Percentiles rank a stretch among this genome's conserved stretches.
Conservation (phyloP, 2,113 vertebrate species). For the Silurus meridionalis region DNA sequence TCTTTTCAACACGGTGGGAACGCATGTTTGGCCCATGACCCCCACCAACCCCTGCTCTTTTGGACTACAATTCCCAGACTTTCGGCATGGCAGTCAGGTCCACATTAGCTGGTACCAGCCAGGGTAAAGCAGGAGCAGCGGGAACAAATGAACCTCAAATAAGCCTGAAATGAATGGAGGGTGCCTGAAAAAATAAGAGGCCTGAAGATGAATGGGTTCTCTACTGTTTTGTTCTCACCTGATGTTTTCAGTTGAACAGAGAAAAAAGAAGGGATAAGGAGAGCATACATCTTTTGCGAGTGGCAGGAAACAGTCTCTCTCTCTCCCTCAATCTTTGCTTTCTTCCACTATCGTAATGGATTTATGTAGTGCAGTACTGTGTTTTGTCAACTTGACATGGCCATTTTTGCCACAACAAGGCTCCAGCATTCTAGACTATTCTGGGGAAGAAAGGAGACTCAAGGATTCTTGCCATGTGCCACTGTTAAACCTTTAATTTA, state of each 20-base stretch:
- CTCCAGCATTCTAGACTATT: conserved; percentile 44
- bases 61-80: conserved; percentile 52
- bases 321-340: not conserved
- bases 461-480: not conserved
- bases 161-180: conserved; percentile 31
- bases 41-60: conserved; percentile 45
- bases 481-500: not conserved
- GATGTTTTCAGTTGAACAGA: not conserved
- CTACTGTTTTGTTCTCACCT: conserved; percentile 8
- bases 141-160: conserved; percentile 36
- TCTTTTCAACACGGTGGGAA: conserved; percentile 57
- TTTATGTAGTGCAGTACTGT: conserved; percentile 42
- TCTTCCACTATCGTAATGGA: conserved; percentile 33
- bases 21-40: conserved; percentile 52
- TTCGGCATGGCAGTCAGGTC: conserved; percentile 57
- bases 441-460: conserved; percentile 3
- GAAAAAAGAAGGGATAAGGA: conserved; percentile 22
- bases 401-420: conserved; percentile 51
- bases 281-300: not conserved
- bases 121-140: conserved; percentile 37
- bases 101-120: conserved; percentile 39
- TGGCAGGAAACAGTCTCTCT: conserved; percentile 29
- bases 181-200: conserved; percentile 25
- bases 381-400: conserved; percentile 39
- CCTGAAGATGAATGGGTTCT: conserved; percentile 41